A percentile compares a stretch with the other conserved stretches of the same genome.
These are phyloP conservation scores for Neomorphus geoffroyi DNA, from an alignment of 2,797 vertebrate genomes.

Conservation along the genomic window DNA sequence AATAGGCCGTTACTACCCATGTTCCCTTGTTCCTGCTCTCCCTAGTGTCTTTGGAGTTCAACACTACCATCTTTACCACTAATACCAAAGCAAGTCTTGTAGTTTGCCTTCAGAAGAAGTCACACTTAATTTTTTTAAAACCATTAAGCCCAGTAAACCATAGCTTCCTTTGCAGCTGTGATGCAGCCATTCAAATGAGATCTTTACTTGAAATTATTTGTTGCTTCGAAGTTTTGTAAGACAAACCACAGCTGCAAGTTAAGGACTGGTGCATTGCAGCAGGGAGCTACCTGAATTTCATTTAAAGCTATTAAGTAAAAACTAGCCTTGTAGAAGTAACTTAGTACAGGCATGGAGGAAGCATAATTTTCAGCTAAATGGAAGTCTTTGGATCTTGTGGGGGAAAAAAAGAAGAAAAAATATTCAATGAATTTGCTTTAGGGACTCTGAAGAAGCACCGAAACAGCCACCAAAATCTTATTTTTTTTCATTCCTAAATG, in stretches of 20 bases:
- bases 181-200: not conserved
- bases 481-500: not conserved
- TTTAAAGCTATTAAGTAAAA: not conserved
- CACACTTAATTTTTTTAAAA: not conserved
- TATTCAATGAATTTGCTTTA: not conserved
- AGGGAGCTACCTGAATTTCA: not conserved
- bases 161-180: conserved; percentile 20
- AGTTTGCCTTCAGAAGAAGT: not conserved
- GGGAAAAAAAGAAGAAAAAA: not conserved
- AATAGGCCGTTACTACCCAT: fast-evolving
- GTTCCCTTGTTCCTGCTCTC: not conserved
- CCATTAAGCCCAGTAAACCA: not conserved
- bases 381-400: not conserved
- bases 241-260: not conserved
- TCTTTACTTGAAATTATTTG: not conserved
- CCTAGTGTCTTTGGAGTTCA: not conserved
- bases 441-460: not conserved
- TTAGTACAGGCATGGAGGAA: not conserved
- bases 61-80: not conserved
- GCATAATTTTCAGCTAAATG: not conserved
- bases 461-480: not conserved
- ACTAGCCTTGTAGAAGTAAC: not conserved
- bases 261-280: not conserved
- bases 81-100: not conserved
- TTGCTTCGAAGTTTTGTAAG: not conserved